Evolutionary conservation across 2,797 vertebrate species (phyloP).

Genomic region (Syngnathus acus): DNA sequence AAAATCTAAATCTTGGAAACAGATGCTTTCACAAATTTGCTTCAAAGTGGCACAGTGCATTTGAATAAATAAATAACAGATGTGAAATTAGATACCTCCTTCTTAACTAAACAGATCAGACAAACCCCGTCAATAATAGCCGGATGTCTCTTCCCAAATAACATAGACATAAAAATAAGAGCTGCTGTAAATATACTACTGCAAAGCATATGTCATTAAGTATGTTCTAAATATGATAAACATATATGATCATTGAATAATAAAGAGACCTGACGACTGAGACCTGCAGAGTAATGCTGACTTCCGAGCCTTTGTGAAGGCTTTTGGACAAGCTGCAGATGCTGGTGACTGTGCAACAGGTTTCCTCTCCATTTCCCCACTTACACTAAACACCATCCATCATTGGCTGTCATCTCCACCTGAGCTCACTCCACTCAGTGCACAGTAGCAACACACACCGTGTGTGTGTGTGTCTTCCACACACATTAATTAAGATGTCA

Average conservation of each 20-base stretch:
- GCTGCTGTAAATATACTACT: not conserved
- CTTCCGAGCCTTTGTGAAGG: not conserved
- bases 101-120: too few species aligned
- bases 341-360: slow-evolving; percentile 29
- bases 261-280: not conserved
- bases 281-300: not conserved
- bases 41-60: too few species aligned
- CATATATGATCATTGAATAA: not conserved
- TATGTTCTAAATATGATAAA: not conserved
- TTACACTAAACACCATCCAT: slow-evolving; percentile 55
- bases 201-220: not conserved
- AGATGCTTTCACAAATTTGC: too few species aligned
- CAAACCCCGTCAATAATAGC: not conserved
- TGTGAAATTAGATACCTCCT: too few species aligned
- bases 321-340: slow-evolving; percentile 17
- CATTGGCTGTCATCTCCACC: slow-evolving; percentile 52
- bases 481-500: slow-evolving; percentile 67
- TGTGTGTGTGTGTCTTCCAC: slow-evolving; percentile 34
- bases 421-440: slow-evolving; percentile 35
- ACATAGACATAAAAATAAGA: not conserved
- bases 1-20: too few species aligned
- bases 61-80: too few species aligned
- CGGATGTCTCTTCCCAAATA: not conserved
- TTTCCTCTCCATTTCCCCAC: slow-evolving; percentile 27
- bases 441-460: slow-evolving; percentile 27